Evolutionary conservation across 1,140 invertebrate species (phyloP), one percentile per base, ranked within the genome.

Genomic region (Mya arenaria): DNA sequence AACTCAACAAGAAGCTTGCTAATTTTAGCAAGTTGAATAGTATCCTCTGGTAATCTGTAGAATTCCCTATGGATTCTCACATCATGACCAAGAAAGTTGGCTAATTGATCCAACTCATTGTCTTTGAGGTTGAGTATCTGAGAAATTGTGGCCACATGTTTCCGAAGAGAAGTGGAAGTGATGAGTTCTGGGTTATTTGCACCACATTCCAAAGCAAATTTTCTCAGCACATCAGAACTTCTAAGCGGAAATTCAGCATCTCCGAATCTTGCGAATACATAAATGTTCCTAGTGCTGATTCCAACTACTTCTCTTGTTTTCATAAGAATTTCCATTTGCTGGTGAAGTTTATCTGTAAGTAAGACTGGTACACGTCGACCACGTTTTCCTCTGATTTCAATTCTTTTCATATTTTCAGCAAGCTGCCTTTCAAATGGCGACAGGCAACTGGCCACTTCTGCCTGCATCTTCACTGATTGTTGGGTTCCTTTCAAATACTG

Each of bases 91-190:
- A 85, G 32, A 60, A 80, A 78, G 3, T 73, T 37, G 10, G 84
- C 86, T 5, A 87, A 41, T 13, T 75, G 39, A 72, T 87, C 84
- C 3, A 85, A 55, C 25, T 87, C 81, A 74, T 87, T 83, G 2
- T 85, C 81, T 56, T 72, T 83, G 28, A 87, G 25, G 36, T 82
- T 84, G 10, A 85, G 23, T n/a, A 85, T 60, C 60, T 87, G 84
- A 8, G 69, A 69, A 3, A 85, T 62, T 17, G 69, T 73, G 2
- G 79, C 79, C 23, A 85, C 66, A 30, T 87, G 85, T 28, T 84
- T 87, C 66, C 83, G 55, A 1, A 87, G 36, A 90, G 90, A 87
- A 89, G 91, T 88, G 91, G 91, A 85, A 90, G 41, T 78, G 23
- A 86, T n/a, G 1, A 68, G 39, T 44, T 84, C 41, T 32, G 83